Percentiles rank a stretch among this genome's conserved stretches.
Conservation (phyloP, 1,140 invertebrate genomes). For the Trichonephila clavata region DNA sequence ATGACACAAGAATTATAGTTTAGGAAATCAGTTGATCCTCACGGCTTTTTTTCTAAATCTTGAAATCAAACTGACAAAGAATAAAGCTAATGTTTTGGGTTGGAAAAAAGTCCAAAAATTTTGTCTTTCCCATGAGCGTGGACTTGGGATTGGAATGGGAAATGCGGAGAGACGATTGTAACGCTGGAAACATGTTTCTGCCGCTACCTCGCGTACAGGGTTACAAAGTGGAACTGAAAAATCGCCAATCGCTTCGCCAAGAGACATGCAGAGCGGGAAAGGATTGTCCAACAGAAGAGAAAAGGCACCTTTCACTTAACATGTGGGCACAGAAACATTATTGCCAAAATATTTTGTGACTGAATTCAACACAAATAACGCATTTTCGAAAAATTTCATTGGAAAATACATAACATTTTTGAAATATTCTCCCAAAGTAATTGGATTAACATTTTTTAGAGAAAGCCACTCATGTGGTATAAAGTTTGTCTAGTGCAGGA, state of each 20-base stretch:
- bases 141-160: neutral
- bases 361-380: too few species aligned
- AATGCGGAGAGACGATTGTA: constrained; percentile 30
- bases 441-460: too few species aligned
- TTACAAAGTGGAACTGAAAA: neutral
- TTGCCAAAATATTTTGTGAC: neutral
- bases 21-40: too few species aligned
- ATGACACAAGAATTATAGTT: neutral
- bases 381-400: too few species aligned
- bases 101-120: neutral
- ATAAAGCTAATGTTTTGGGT: neutral
- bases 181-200: constrained; percentile 37
- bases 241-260: neutral
- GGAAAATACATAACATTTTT: too few species aligned
- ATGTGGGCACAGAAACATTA: neutral
- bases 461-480: too few species aligned
- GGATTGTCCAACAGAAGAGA: neutral
- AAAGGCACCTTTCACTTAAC: neutral
- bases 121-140: neutral
- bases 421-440: too few species aligned
- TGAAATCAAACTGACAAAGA: neutral
- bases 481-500: too few species aligned
- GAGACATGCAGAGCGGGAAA: neutral
- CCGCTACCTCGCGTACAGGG: constrained; percentile 43
- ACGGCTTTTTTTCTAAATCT: neutral